Percentiles rank a stretch among this genome's conserved stretches.
Conservation (phyloP, 2,797 vertebrate genomes). For the Garrulus glandarius region DNA sequence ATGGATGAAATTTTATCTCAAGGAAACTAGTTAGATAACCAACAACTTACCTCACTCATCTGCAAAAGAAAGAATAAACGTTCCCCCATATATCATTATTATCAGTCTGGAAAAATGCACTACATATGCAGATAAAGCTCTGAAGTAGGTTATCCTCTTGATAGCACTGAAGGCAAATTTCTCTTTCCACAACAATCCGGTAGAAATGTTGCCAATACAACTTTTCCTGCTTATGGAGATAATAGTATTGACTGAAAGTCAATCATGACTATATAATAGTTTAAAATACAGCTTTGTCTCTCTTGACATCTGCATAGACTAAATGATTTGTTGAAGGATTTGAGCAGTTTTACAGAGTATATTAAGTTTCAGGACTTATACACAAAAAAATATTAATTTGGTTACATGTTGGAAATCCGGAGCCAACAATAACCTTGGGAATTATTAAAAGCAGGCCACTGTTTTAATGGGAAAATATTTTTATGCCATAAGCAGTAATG, state of each 20-base stretch:
- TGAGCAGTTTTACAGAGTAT: constrained; percentile 62
- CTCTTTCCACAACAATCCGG: not conserved
- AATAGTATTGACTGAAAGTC: constrained; percentile 26
- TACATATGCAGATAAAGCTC: not conserved
- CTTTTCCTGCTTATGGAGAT: not conserved
- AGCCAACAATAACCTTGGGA: constrained; percentile 67
- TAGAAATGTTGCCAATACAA: not conserved
- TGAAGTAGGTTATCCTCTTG: not conserved
- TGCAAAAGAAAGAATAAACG: not conserved
- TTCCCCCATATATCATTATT: not conserved
- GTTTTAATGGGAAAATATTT: constrained; percentile 72
- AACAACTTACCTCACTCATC: not conserved
- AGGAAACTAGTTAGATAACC: not conserved
- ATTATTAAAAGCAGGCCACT: constrained; percentile 73
- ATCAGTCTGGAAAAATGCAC: not conserved
- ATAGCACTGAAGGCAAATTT: not conserved
- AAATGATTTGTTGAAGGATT: constrained; percentile 66
- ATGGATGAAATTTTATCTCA: not conserved
- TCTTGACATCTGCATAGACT: constrained; percentile 58
- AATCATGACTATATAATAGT: not conserved
- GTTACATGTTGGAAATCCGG: constrained; percentile 51
- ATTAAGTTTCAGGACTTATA: constrained; percentile 71
- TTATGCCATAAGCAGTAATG: constrained; percentile 60
- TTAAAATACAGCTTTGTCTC: constrained; percentile 44
- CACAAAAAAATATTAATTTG: constrained; percentile 65